These are phyloP conservation scores for Anas georgica DNA, from an alignment of 2,797 vertebrate genomes.

Conservation along the genomic window DNA sequence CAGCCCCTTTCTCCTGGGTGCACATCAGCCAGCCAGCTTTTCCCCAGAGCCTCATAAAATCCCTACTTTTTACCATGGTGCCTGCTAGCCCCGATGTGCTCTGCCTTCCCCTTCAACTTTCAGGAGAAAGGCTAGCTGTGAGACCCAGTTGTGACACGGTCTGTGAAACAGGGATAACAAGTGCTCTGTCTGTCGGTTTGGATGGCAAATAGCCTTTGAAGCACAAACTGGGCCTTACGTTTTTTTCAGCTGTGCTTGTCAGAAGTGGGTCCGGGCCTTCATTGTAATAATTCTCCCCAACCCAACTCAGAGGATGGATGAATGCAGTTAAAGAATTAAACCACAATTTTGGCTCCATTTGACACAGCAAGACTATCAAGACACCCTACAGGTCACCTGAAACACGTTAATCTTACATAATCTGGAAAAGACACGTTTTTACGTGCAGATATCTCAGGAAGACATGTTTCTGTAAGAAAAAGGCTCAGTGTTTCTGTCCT, in stretches of 20 bases:
- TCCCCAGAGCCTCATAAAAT: neutral
- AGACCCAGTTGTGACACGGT: accelerated
- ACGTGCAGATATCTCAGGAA: neutral
- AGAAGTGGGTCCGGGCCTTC: neutral
- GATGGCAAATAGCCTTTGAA: neutral
- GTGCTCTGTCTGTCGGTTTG: neutral
- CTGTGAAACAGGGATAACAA: neutral
- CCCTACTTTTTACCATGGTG: accelerated
- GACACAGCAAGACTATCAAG: neutral
- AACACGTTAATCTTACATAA: neutral
- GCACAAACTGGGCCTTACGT: neutral
- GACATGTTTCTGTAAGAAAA: neutral
- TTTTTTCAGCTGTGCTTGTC: neutral
- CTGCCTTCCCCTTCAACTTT: neutral
- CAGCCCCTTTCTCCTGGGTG: neutral
- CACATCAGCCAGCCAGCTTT: neutral
- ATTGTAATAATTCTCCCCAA: neutral
- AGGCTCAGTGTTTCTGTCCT: neutral
- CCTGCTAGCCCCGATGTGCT: neutral
- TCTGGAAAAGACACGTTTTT: neutral
- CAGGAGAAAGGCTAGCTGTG: neutral
- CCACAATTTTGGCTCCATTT: neutral
- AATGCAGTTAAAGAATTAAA: neutral
- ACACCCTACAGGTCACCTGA: neutral
- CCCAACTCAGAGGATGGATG: neutral